phyloP scores from a whole-genome alignment of 2,888 invertebrate genomes.

The Arge pagana region DNA sequence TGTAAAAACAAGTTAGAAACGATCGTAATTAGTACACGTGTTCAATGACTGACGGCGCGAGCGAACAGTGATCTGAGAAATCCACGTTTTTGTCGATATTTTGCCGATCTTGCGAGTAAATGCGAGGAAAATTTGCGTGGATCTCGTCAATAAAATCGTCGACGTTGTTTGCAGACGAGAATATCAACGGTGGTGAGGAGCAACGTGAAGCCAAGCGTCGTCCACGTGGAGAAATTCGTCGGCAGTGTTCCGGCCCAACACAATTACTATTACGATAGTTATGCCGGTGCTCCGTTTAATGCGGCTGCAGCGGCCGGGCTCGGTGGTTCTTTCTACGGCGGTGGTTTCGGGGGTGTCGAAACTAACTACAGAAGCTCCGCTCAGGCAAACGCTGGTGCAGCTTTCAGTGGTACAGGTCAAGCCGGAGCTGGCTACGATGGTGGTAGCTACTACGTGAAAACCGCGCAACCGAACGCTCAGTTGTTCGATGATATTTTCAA shows the following conservation, averaged over 20 bases:
- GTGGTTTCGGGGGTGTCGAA: conserved; percentile 28
- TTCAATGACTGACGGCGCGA: too few species aligned
- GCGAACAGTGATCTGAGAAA: too few species aligned
- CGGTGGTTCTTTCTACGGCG: conserved; percentile 23
- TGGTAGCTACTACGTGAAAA: conserved; percentile 23
- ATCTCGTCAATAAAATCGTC: conserved; percentile 16
- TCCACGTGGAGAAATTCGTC: conserved; percentile 33
- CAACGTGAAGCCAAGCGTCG: background rate
- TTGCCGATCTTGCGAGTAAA: conserved; percentile 13
- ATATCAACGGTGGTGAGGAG: conserved; percentile 6
- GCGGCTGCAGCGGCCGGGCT: conserved; percentile 19
- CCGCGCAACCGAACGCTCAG: conserved; percentile 10
- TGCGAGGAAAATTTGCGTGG: conserved; percentile 22
- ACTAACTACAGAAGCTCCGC: conserved; percentile 3
- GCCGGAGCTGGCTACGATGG: conserved; percentile 30
- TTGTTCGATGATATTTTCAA: conserved; percentile 69
- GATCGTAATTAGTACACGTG: too few species aligned
- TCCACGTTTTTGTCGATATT: too few species aligned
- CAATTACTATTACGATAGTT: conserved; percentile 32
- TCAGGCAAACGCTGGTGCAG: conserved; percentile 10
- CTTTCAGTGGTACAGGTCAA: conserved; percentile 21
- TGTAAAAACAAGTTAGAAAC: conserved; percentile 16
- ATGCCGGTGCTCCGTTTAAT: conserved; percentile 38
- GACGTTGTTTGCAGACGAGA: background rate
- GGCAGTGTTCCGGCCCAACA: conserved; percentile 14